Evolutionary conservation across 2,888 invertebrate genomes (phyloP).

Genomic region (Ceratothoa steindachneri): DNA sequence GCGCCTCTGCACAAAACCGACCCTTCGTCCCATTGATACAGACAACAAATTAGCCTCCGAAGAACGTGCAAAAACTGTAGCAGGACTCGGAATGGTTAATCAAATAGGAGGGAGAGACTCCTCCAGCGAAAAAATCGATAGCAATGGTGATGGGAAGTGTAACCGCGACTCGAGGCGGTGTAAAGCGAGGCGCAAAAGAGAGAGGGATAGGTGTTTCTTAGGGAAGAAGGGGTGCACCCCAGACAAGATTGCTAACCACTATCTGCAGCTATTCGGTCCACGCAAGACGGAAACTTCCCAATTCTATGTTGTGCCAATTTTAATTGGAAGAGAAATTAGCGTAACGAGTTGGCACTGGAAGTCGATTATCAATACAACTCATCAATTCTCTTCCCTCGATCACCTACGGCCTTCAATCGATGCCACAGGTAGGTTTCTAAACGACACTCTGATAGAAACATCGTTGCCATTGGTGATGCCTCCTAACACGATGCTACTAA

Average conservation of each 20-base stretch:
- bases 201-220: background rate
- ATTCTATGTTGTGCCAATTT: background rate
- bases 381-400: background rate
- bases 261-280: background rate
- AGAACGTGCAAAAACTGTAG: too few relatives aligned
- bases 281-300: background rate
- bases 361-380: background rate
- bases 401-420: background rate
- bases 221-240: background rate
- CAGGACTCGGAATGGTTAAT: background rate
- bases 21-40: too few relatives aligned
- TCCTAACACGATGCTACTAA: too few relatives aligned
- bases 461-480: background rate
- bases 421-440: constrained; percentile 1
- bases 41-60: too few relatives aligned
- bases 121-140: background rate
- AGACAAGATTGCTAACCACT: background rate
- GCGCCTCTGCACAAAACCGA: too few relatives aligned
- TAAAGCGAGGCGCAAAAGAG: background rate
- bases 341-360: constrained; percentile 10
- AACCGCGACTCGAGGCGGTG: background rate
- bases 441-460: background rate
- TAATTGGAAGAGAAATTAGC: constrained; percentile 2
- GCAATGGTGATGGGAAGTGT: background rate
- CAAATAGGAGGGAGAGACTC: background rate